Evolutionary conservation across 92 coral and sea anemone genomes (phyloP), one percentile per base, ranked within the genome.

Genomic region (Heliopora coerulea): DNA sequence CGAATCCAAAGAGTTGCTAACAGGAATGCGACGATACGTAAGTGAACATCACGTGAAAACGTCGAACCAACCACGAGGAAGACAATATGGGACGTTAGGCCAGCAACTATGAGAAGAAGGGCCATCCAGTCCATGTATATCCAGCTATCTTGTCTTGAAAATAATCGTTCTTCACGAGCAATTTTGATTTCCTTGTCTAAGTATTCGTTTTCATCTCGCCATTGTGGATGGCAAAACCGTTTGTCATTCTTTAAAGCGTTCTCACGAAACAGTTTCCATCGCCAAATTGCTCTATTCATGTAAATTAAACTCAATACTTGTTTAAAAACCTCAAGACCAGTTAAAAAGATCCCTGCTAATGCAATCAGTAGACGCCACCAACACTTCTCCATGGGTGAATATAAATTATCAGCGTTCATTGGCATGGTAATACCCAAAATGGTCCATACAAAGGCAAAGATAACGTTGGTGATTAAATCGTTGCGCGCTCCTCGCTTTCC

Each of bases 1-100:
- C 98, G 85, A 34, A 90, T 86, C 96, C 93, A 93, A 24, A 85
- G 75, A 11, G 83, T 63, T 39, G 90, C 85, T 44, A 93, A 74
- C 6, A 96, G 86, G 17, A 88, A 91, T 25, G 91, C 83, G 58
- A 90, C 80, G 4, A 93, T 69, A 56, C 89, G 91, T 15, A 83
- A 80, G 58, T 93, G 96, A 2, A 83, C 70, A 6, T 70, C 49
- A 26, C 77, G 77, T 14, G 77, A 52, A 17, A 25, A 5, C 63
- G 8, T 52, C 8, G 77, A 70, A 11, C 77, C 77, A 37, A 19
- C 23, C 29, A 54, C 62, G 18, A 70, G 63, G 63, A 70, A 70
- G 30, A 41, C 39, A 28, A 70, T 17, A 23, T 70, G 77, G 8
- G 77, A 70, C 29, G 77, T 17, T 0, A 50, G 34, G 8, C 77